Conservation (phyloP, 2,797 vertebrate genomes). For the Falco rusticolus region DNA sequence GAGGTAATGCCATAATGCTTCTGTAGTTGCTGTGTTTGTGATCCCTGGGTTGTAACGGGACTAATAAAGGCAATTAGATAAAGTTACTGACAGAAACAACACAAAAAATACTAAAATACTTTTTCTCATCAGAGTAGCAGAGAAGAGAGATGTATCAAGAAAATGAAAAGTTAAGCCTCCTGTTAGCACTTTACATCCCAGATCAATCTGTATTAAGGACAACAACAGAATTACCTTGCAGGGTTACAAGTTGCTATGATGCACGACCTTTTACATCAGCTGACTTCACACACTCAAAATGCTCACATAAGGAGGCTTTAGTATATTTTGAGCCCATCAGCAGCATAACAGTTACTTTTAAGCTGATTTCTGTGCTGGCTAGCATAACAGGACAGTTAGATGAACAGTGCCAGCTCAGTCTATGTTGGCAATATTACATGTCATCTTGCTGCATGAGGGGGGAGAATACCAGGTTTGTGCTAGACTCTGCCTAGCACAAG, state of each 20-base stretch:
- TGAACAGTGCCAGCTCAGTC: not conserved
- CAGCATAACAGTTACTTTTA: not conserved
- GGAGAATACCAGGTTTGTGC: not conserved
- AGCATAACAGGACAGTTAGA: not conserved
- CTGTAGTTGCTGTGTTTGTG: conserved; percentile 77
- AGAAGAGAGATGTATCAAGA: not conserved
- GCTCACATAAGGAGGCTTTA: not conserved
- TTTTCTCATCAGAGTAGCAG: conserved; percentile 51
- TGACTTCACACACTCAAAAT: not conserved
- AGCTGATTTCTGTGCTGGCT: not conserved
- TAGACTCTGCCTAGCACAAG: not conserved
- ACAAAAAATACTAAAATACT: not conserved
- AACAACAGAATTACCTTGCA: not conserved
- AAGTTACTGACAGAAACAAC: conserved; percentile 58
- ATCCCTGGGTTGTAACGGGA: conserved; percentile 82
- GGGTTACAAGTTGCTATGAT: not conserved
- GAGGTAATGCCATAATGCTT: conserved; percentile 91
- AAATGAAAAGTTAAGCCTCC: not conserved
- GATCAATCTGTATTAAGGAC: not conserved
- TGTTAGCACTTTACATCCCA: not conserved
- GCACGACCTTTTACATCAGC: not conserved
- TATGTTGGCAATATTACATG: not conserved
- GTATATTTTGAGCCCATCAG: not conserved
- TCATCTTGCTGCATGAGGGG: not conserved
- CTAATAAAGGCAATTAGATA: conserved; percentile 76